phyloP scores from a whole-genome alignment of 2,113 vertebrate species.

The Catharus minimus region DNA sequence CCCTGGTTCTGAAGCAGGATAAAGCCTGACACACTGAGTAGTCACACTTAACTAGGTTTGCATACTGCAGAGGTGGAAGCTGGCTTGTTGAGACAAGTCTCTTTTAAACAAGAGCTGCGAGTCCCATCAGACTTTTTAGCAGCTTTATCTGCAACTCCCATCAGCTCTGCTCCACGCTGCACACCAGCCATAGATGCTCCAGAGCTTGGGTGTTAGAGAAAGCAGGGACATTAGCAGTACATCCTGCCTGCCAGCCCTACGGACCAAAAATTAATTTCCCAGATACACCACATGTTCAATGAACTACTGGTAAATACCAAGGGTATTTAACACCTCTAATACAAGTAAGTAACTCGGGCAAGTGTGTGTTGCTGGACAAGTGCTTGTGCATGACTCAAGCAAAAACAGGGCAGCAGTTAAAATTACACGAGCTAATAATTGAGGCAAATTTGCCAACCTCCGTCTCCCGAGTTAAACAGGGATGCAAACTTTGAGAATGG shows the following conservation, averaged over 20 bases:
- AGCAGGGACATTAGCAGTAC: background rate
- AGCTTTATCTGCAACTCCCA: background rate
- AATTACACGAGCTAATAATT: background rate
- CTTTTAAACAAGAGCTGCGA: conserved; percentile 3
- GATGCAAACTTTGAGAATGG: background rate
- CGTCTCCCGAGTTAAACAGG: accelerated
- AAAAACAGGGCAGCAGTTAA: background rate
- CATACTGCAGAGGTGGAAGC: conserved; percentile 21
- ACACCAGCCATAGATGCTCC: background rate
- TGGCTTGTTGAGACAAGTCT: conserved; percentile 56
- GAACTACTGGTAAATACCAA: background rate
- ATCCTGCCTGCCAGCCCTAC: background rate
- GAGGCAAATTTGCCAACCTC: background rate
- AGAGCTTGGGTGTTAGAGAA: background rate
- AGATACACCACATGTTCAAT: background rate
- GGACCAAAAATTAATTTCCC: background rate
- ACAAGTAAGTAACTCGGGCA: background rate
- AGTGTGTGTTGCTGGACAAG: background rate
- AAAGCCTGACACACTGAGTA: background rate
- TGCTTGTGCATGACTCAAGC: background rate
- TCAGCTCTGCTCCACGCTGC: background rate
- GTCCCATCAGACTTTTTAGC: background rate
- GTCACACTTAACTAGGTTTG: conserved; percentile 19
- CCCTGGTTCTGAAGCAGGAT: background rate
- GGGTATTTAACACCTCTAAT: background rate